Evolutionary conservation across 2,113 vertebrate genomes (phyloP).

Genomic region (Macaca mulatta): DNA sequence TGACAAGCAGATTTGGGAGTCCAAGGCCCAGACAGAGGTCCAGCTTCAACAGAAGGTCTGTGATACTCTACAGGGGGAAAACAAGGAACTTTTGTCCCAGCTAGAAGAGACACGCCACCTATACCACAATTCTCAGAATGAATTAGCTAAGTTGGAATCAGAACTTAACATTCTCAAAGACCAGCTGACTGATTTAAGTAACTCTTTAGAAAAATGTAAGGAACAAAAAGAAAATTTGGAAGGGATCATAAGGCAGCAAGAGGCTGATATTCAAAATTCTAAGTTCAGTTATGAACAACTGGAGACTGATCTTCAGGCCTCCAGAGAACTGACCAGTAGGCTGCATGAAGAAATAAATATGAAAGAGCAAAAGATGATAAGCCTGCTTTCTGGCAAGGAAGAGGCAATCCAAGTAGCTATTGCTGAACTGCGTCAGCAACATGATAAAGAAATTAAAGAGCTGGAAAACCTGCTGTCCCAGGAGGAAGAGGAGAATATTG

Average conservation of each 20-base stretch:
- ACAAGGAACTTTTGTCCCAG: conserved; percentile 78
- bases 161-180: conserved; percentile 85
- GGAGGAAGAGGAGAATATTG: conserved; percentile 77
- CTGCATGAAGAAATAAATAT: conserved; percentile 88
- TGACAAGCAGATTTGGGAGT: conserved; percentile 84
- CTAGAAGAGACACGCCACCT: conserved; percentile 81
- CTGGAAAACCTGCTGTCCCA: conserved; percentile 85
- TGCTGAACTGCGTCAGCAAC: conserved; percentile 82
- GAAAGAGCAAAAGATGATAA: conserved; percentile 92
- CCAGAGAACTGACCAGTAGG: conserved; percentile 87
- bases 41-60: conserved; percentile 81
- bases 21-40: conserved; percentile 82
- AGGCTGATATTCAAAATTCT: conserved; percentile 87
- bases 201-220: conserved; percentile 85
- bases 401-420: conserved; percentile 89
- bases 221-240: conserved; percentile 82
- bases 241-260: conserved; percentile 84
- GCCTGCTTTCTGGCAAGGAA: conserved; percentile 91
- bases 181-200: conserved; percentile 85
- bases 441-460: conserved; percentile 89
- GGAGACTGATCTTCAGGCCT: conserved; percentile 90
- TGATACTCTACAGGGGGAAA: conserved; percentile 85
- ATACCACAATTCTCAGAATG: conserved; percentile 77
- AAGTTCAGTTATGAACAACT: conserved; percentile 91
- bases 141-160: conserved; percentile 82